Conservation (phyloP, 2,888 invertebrate species). For the Drosophila affinis region DNA sequence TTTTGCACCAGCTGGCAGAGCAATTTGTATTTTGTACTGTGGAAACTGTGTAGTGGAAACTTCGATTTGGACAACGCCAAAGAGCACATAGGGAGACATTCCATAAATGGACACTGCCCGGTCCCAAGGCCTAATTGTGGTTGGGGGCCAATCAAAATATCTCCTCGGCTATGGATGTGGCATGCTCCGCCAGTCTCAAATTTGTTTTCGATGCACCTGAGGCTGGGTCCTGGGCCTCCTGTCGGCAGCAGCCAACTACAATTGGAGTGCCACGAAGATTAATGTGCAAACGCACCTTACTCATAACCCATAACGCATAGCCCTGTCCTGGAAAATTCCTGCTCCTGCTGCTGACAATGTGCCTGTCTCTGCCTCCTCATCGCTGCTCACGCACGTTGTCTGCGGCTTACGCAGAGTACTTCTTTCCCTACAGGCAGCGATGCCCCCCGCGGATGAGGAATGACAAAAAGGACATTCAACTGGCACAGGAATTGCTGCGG, state of each 20-base stretch:
- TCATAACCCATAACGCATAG: background rate
- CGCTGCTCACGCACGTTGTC: constrained; percentile 26
- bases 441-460: constrained; percentile 6
- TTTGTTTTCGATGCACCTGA: constrained; percentile 35
- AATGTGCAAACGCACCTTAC: constrained; percentile 36
- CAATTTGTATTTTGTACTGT: constrained; percentile 46
- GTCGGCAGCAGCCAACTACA: constrained; percentile 21
- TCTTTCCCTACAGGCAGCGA: background rate
- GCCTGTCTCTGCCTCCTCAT: background rate
- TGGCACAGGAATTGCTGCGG: constrained; percentile 5
- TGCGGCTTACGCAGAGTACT: constrained; percentile 14
- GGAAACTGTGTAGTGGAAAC: constrained; percentile 20
- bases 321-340: background rate
- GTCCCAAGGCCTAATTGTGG: constrained; percentile 17
- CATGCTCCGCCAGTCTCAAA: constrained; percentile 14
- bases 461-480: constrained; percentile 42
- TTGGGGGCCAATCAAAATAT: constrained; percentile 23
- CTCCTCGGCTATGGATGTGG: constrained; percentile 3
- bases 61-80: constrained; percentile 32
- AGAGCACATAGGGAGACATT: constrained; percentile 2
- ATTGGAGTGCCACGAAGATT: constrained; percentile 37
- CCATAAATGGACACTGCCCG: background rate
- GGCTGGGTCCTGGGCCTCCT: constrained; percentile 6
- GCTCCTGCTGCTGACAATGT: constrained; percentile 32
- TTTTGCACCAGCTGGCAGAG: constrained; percentile 44